Percentiles rank a stretch among this genome's conserved stretches.
Evolutionary conservation across 2,888 invertebrate genomes (phyloP).

Genomic region (Coenonympha arcania): DNA sequence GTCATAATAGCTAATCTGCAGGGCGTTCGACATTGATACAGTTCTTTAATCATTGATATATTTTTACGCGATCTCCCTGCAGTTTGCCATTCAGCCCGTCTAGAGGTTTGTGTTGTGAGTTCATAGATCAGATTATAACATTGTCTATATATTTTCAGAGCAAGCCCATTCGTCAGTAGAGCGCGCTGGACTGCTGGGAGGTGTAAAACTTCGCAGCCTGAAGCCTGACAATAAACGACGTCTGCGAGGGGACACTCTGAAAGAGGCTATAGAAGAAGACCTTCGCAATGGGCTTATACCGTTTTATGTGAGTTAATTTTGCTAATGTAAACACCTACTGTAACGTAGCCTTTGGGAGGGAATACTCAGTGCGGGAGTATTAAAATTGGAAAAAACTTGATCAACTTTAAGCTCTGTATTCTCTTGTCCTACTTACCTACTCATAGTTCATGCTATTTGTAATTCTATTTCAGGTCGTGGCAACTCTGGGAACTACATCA

Average conservation of each 20-base stretch:
- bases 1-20: too few species aligned
- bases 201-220: slow-evolving; percentile 84
- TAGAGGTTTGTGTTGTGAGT: too few species aligned
- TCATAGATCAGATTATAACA: not conserved
- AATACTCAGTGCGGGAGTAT: too few species aligned
- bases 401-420: too few species aligned
- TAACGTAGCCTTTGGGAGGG: too few species aligned
- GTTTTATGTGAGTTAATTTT: slow-evolving; percentile 85
- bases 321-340: too few species aligned
- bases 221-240: slow-evolving; percentile 81
- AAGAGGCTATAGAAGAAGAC: slow-evolving; percentile 88
- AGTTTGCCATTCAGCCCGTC: too few species aligned
- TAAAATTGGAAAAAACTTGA: too few species aligned
- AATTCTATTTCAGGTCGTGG: slow-evolving; percentile 76
- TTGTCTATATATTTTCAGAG: slow-evolving; percentile 55
- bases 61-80: too few species aligned
- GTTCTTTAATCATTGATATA: too few species aligned
- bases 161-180: slow-evolving; percentile 97
- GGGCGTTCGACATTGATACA: too few species aligned
- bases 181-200: slow-evolving; percentile 90
- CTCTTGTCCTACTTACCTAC: too few species aligned
- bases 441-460: not conserved
- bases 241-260: slow-evolving; percentile 83
- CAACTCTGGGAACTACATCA: slow-evolving; percentile 96
- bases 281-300: slow-evolving; percentile 92